These are phyloP conservation scores for Epinephelus lanceolatus DNA, from an alignment of 2,113 vertebrate genomes.

Conservation along the genomic window DNA sequence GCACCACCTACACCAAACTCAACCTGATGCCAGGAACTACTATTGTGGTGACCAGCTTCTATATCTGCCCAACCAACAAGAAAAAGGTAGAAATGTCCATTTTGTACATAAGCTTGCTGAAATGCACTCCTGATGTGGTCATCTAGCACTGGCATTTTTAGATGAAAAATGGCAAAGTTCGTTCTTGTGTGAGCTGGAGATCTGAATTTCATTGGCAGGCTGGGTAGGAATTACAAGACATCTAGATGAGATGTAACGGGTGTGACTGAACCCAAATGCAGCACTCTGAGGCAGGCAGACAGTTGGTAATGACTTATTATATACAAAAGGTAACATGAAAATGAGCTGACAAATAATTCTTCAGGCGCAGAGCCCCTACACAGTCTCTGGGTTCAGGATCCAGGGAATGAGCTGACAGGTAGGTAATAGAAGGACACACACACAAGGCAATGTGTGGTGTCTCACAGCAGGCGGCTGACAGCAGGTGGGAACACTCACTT, in stretches of 20 bases:
- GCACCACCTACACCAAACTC: slow-evolving; percentile 94
- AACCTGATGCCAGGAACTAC: slow-evolving; percentile 93
- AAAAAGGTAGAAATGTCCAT: slow-evolving; percentile 88
- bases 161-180: slow-evolving; percentile 6
- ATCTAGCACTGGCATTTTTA: not conserved
- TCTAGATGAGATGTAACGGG: not conserved
- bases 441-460: no score
- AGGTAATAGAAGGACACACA: no score
- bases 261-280: no score
- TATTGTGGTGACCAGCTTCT: slow-evolving; percentile 96
- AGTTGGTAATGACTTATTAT: no score
- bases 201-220: slow-evolving; percentile 1
- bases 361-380: no score
- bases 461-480: no score
- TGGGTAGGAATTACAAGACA: not conserved
- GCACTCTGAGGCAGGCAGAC: no score
- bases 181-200: slow-evolving; percentile 1
- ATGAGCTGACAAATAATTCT: no score
- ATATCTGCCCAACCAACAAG: slow-evolving; percentile 97
- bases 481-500: no score
- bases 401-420: no score
- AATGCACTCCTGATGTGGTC: not conserved
- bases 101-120: not conserved
- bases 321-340: no score
- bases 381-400: no score